Percentiles rank a stretch among this genome's conserved stretches.
Evolutionary conservation across 2,113 vertebrate species (phyloP).

Genomic region (Dicrurus megarhynchus): DNA sequence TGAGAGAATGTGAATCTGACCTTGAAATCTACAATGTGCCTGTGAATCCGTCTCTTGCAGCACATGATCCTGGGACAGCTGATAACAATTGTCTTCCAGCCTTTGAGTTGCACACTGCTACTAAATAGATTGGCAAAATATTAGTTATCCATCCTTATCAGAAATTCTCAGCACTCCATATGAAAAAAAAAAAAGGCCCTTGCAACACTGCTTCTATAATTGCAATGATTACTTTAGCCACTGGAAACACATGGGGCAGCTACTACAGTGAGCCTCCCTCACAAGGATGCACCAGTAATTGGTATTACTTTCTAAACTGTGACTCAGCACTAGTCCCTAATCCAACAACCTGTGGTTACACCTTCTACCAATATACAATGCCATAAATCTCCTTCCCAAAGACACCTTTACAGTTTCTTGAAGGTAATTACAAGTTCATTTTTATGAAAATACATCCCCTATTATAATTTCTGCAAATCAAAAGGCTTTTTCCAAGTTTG

Average conservation of each 20-base stretch:
- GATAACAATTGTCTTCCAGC: background rate
- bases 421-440: slow-evolving; percentile 60
- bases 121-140: background rate
- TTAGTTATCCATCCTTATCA: background rate
- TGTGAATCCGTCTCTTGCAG: background rate
- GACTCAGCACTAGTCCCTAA: background rate
- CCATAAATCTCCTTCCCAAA: slow-evolving; percentile 33
- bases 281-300: background rate
- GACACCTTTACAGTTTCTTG: slow-evolving; percentile 16
- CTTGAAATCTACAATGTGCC: background rate
- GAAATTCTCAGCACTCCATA: background rate
- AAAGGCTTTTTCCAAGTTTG: slow-evolving; percentile 39
- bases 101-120: background rate
- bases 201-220: background rate
- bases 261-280: background rate
- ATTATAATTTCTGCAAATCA: slow-evolving; percentile 55
- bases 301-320: background rate
- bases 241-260: background rate
- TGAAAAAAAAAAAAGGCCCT: background rate
- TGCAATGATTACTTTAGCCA: background rate
- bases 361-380: background rate
- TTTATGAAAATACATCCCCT: slow-evolving; percentile 48
- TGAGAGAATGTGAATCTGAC: background rate
- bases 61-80: background rate
- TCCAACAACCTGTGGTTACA: background rate